Evolutionary conservation across 1,140 invertebrate genomes (phyloP), one percentile per base, ranked within the genome.

Genomic region (Drusus annulatus): DNA sequence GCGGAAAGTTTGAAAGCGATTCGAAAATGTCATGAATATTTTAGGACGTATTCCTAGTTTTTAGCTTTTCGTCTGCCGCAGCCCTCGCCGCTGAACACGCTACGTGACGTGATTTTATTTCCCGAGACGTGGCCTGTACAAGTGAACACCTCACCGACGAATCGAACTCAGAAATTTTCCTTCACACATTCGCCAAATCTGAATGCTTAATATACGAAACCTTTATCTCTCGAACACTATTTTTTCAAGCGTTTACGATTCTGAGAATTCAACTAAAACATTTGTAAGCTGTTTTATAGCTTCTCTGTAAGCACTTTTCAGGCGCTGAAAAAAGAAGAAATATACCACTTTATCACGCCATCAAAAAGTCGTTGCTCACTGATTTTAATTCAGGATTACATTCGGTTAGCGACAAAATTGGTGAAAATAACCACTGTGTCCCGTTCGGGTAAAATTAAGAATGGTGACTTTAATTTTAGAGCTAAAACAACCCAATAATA

Each of bases 21-120:
- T 76, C 31, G 36, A 31, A 60, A 62, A 76, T 19, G 74, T 52
- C n/a, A 60, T 76, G 52, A 76, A 76, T 76, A 76, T 62, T 60
- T 76, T 58, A 76, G 60, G 60, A 19, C 19, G 16, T 74, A 74
- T 74, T 13, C 13, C 36, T 45, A 10, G 8, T 45, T 45, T 71
- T 71, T 36, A 45, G 8, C 10, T 45, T 71, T 71, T 36, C 28
- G 16, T 10, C 25, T 28, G 62, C 36, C 36, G 7, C 62, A 25
- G 17, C 25, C 23, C 62, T 5, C 23, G 62, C 62, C 21, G 23
- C 54, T 63, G 62, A 13, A 45, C 8, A 13, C 10, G 25, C 19
- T 28, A 63, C 62, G 62, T 63, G 62, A 63, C 62, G 62, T 25
- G 62, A 63, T 63, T 63, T 63, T 28, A 63, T 63, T 63, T 63